phyloP scores from a whole-genome alignment of 2,888 invertebrate genomes.

The Scaptomyza polygonia region DNA sequence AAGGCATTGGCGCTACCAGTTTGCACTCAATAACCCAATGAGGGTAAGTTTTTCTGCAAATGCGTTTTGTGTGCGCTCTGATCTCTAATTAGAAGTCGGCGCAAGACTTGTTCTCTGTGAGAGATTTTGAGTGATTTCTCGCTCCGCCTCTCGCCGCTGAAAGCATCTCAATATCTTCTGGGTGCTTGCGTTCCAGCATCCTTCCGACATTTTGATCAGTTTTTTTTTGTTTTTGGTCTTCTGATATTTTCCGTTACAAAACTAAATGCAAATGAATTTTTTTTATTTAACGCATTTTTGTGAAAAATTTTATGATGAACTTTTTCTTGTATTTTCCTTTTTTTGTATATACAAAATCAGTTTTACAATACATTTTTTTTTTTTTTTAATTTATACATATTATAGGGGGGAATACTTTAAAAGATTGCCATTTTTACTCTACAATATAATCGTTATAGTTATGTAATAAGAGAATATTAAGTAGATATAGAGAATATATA shows the following conservation, averaged over 20 bases:
- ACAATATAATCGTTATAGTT: conserved; percentile 39
- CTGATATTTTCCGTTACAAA: conserved; percentile 58
- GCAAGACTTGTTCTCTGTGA: conserved; percentile 15
- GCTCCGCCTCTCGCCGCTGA: conserved; percentile 54
- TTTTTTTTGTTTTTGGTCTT: conserved; percentile 25
- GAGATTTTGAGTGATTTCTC: conserved; percentile 49
- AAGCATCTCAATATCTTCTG: conserved; percentile 1
- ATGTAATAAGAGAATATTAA: conserved; percentile 21
- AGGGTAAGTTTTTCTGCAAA: conserved; percentile 67
- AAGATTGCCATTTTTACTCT: conserved; percentile 49
- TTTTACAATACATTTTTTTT: conserved; percentile 61
- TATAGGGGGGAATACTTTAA: conserved; percentile 59
- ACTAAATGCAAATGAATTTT: neutral
- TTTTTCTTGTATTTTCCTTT: conserved; percentile 61
- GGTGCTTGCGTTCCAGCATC: conserved; percentile 7
- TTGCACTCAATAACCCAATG: conserved; percentile 39
- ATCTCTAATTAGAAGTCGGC: conserved; percentile 41
- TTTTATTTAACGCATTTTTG: conserved; percentile 11
- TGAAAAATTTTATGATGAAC: conserved; percentile 46
- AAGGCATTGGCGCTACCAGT: conserved; percentile 18
- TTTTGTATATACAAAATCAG: conserved; percentile 75
- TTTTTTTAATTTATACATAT: conserved; percentile 15
- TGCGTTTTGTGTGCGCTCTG: conserved; percentile 15
- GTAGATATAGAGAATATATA: conserved; percentile 34
- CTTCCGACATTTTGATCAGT: conserved; percentile 20